These are phyloP conservation scores for Myrmecobius fasciatus DNA, from an alignment of 2,113 vertebrate species.

Conservation along the genomic window DNA sequence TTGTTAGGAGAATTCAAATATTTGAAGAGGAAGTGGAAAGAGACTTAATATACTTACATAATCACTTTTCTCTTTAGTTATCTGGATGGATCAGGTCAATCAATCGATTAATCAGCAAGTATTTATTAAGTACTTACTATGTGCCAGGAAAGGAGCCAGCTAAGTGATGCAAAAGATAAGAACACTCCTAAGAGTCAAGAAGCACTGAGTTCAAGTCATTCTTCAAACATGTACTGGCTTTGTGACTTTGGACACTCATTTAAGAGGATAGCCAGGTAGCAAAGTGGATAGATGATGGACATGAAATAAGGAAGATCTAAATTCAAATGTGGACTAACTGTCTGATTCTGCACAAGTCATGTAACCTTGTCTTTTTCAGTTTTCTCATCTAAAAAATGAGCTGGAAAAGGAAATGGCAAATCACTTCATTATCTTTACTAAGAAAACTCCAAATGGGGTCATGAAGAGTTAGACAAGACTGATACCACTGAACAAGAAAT, in stretches of 20 bases:
- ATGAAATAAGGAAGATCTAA: too few relatives aligned
- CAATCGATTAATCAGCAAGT: not conserved
- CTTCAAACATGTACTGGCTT: too few relatives aligned
- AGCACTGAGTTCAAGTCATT: too few relatives aligned
- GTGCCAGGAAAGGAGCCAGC: not conserved
- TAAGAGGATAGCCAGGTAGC: too few relatives aligned
- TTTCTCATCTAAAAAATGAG: too few relatives aligned
- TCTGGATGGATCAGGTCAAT: not conserved
- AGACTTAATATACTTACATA: not conserved
- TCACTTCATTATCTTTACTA: not conserved
- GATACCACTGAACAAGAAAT: not conserved
- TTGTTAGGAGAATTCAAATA: not conserved
- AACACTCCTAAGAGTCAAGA: too few relatives aligned
- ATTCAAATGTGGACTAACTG: too few relatives aligned
- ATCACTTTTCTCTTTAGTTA: not conserved
- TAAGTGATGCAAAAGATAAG: not conserved
- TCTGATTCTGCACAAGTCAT: too few relatives aligned
- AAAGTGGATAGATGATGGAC: too few relatives aligned
- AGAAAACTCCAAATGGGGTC: not conserved
- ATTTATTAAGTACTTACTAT: not conserved
- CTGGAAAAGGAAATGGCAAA: too few relatives aligned
- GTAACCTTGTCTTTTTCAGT: too few relatives aligned
- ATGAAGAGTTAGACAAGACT: not conserved
- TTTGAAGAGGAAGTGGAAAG: not conserved
- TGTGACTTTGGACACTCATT: too few relatives aligned